phyloP scores from a whole-genome alignment of 1,140 invertebrate genomes.

The Galleria mellonella region DNA sequence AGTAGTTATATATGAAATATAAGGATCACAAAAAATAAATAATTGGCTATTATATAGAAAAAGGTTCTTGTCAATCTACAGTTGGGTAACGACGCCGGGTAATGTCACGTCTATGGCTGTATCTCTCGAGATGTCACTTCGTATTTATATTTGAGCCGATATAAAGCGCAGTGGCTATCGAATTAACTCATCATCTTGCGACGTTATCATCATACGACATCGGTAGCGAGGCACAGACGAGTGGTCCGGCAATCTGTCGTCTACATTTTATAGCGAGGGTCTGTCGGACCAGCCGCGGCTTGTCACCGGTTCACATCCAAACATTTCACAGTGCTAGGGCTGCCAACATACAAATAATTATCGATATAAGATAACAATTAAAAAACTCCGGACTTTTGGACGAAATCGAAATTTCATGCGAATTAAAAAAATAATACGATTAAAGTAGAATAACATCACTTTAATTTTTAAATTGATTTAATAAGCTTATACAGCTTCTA shows the following conservation, averaged over 20 bases:
- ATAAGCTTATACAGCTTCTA: too few relatives aligned
- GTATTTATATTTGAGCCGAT: conserved; percentile 21
- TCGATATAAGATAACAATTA: too few relatives aligned
- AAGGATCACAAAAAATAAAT: too few relatives aligned
- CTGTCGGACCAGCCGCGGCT: conserved; percentile 21
- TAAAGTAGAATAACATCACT: too few relatives aligned
- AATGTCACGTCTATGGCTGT: conserved; percentile 7
- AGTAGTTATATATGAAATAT: too few relatives aligned
- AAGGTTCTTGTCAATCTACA: not conserved
- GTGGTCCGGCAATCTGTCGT: conserved; percentile 36
- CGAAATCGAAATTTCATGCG: too few relatives aligned
- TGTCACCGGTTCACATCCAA: conserved; percentile 28
- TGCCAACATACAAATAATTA: too few relatives aligned
- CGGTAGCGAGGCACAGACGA: conserved; percentile 24
- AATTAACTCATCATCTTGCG: conserved; percentile 48
- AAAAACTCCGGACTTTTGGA: too few relatives aligned
- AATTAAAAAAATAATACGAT: too few relatives aligned
- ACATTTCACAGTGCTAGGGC: too few relatives aligned
- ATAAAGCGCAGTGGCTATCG: conserved; percentile 36
- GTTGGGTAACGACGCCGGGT: not conserved
- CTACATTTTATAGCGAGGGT: conserved; percentile 17
- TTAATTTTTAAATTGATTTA: too few relatives aligned
- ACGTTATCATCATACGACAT: conserved; percentile 48
- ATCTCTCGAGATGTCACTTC: conserved; percentile 22
- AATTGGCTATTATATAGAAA: too few relatives aligned